Evolutionary conservation across 2,113 vertebrate species (phyloP).

Genomic region (Ornithorhynchus anatinus): DNA sequence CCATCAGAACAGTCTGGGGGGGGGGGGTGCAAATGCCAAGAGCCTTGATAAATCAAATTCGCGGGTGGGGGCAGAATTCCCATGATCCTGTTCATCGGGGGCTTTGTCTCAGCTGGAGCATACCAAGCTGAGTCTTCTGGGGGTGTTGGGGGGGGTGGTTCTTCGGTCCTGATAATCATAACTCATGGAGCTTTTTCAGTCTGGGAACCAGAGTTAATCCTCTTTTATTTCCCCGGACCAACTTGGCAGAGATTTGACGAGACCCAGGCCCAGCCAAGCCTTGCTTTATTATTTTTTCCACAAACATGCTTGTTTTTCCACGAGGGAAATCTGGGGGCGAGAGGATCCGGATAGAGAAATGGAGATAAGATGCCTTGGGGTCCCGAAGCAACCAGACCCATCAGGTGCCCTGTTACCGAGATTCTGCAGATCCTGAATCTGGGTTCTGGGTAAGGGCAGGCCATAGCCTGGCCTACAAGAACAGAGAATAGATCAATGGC

Average conservation of each 20-base stretch:
- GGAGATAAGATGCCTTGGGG: too few relatives aligned
- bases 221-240: conserved; percentile 5
- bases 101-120: conserved; percentile 32
- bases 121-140: conserved; percentile 17
- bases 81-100: conserved; percentile 44
- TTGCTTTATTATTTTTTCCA: not conserved
- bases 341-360: too few relatives aligned
- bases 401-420: too few relatives aligned
- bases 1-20: conserved; percentile 44
- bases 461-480: too few relatives aligned
- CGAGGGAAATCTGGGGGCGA: too few relatives aligned
- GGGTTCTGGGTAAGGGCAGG: too few relatives aligned
- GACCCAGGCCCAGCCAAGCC: conserved; percentile 9
- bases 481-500: too few relatives aligned
- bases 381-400: too few relatives aligned
- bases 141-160: not conserved
- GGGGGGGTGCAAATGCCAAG: conserved; percentile 45
- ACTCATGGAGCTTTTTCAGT: not conserved
- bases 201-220: conserved; percentile 38
- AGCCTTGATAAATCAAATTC: conserved; percentile 53
- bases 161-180: conserved; percentile 21
- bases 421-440: too few relatives aligned
- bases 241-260: conserved; percentile 29
- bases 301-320: too few relatives aligned
- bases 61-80: conserved; percentile 37